Percentiles rank a stretch among this genome's conserved stretches.
phyloP scores from a whole-genome alignment of 92 coral and sea anemone species.

The Anthopleura xanthogrammica region DNA sequence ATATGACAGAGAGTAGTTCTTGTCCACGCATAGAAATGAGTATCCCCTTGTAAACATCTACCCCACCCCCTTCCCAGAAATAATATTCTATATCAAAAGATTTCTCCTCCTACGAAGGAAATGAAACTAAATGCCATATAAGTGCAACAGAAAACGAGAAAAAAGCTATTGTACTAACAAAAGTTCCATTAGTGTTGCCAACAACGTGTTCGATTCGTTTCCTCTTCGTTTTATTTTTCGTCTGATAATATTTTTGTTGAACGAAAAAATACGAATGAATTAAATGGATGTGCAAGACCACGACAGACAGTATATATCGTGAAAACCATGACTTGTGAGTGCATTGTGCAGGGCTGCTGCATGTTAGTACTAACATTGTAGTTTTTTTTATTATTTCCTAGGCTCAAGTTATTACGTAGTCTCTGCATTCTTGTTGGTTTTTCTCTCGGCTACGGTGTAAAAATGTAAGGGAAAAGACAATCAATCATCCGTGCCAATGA shows the following conservation, averaged over 20 bases:
- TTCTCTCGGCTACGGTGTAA: neutral
- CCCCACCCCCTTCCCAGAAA: neutral
- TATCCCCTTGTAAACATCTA: neutral
- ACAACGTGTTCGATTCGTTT: neutral
- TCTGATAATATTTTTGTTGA: neutral
- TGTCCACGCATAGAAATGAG: no score
- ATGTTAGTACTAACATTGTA: neutral
- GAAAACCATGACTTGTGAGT: no score
- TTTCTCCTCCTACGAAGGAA: no score
- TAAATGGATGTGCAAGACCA: no score
- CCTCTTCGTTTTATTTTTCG: neutral
- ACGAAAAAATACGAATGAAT: no score
- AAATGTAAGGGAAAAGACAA: neutral
- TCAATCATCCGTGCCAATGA: neutral
- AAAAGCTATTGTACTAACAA: conserved; percentile 8
- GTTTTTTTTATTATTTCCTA: neutral
- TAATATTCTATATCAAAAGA: neutral
- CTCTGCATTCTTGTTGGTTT: neutral
- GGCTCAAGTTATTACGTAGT: neutral
- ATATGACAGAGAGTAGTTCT: no score
- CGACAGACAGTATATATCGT: no score
- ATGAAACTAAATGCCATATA: neutral
- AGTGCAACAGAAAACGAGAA: neutral
- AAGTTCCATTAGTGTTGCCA: conserved; percentile 6
- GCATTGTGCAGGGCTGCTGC: no score